Conservation (phyloP, 2,113 vertebrate genomes). For the Galbula dea region DNA sequence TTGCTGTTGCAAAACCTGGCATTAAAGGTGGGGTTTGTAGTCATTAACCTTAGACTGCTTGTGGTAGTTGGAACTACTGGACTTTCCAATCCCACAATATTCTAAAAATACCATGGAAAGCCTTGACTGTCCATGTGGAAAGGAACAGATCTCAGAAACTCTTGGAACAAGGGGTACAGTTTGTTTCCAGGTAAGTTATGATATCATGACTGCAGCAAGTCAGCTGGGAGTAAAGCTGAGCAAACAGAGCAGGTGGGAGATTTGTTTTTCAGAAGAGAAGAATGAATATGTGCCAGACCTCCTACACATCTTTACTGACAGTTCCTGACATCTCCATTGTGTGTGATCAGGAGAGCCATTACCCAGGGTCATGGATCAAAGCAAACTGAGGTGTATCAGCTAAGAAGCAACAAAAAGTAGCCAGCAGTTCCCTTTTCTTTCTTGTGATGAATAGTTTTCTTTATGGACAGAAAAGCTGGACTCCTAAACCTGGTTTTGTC, state of each 20-base stretch:
- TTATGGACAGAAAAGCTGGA: background rate
- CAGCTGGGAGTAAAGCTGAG: background rate
- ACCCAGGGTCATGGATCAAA: background rate
- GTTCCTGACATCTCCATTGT: background rate
- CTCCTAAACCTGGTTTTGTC: background rate
- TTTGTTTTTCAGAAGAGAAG: background rate
- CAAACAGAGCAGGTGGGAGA: background rate
- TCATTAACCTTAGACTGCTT: background rate
- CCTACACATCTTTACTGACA: background rate
- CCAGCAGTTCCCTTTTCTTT: background rate
- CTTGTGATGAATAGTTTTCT: background rate
- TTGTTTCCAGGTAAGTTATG: background rate
- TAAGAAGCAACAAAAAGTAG: background rate
- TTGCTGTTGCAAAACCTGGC: conserved; percentile 1
- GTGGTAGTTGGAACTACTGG: background rate
- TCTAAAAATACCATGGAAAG: conserved; percentile 22
- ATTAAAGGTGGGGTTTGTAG: background rate
- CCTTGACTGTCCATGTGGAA: background rate
- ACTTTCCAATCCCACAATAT: background rate
- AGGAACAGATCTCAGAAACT: background rate
- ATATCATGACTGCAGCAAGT: background rate
- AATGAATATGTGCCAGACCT: background rate
- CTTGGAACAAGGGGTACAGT: background rate
- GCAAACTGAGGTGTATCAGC: background rate
- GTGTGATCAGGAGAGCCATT: background rate